phyloP scores from a whole-genome alignment of 2,888 invertebrate genomes.

The Erynnis tages region DNA sequence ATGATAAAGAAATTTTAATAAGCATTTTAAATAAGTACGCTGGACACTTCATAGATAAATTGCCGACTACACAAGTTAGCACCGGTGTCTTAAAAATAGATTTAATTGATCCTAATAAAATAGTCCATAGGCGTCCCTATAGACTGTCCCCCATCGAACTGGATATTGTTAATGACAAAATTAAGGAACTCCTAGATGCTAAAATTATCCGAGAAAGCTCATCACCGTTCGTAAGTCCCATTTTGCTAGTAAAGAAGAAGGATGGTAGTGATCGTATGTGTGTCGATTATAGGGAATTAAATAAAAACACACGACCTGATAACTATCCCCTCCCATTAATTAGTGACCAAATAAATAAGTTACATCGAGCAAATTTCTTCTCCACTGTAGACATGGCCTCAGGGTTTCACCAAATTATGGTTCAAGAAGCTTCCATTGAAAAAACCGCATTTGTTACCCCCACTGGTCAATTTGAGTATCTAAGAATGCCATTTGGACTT shows the following conservation, averaged over 20 bases:
- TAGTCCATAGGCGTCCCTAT: conserved; percentile 24
- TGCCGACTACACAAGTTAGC: background rate
- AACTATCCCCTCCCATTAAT: background rate
- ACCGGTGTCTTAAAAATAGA: conserved; percentile 29
- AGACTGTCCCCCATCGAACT: background rate
- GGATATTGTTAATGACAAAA: background rate
- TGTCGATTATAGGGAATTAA: conserved; percentile 4
- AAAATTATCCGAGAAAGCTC: background rate
- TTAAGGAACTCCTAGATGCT: background rate
- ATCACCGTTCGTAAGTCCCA: conserved; percentile 3
- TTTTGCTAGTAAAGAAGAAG: background rate
- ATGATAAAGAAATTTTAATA: background rate
- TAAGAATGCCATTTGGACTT: conserved; percentile 38
- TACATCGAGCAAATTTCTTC: background rate
- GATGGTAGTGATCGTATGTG: conserved; percentile 1
- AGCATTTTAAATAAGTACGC: background rate
- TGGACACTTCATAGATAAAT: background rate
- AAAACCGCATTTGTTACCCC: conserved; percentile 3
- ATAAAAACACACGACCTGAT: conserved; percentile 1
- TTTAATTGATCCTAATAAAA: conserved; percentile 30
- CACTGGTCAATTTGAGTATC: conserved; percentile 35
- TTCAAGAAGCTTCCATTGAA: background rate
- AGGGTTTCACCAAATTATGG: background rate
- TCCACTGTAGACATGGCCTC: background rate
- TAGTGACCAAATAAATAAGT: background rate